These are phyloP conservation scores for Lepidothrix coronata DNA, from an alignment of 2,113 vertebrate species.

Conservation along the genomic window DNA sequence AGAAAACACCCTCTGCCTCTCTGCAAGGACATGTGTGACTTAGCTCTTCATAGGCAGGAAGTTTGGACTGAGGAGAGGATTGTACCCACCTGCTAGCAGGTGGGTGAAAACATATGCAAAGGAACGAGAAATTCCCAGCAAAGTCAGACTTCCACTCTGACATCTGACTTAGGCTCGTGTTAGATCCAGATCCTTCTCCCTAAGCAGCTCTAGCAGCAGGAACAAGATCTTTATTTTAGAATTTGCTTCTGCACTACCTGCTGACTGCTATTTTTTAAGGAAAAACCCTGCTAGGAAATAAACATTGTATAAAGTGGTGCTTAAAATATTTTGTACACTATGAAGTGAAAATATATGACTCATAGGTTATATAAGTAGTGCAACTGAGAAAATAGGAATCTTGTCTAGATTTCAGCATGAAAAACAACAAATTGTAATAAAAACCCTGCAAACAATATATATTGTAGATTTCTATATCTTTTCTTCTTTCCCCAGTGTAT, in stretches of 20 bases:
- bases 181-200: not conserved
- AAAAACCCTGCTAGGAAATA: conserved; percentile 26
- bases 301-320: conserved; percentile 19
- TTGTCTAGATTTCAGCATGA: not conserved
- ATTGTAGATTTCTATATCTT: not conserved
- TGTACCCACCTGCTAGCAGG: not conserved
- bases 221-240: not conserved
- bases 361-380: conserved; percentile 8
- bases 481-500: not conserved
- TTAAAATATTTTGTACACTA: conserved; percentile 44
- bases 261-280: conserved; percentile 20
- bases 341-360: conserved; percentile 47
- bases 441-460: not conserved
- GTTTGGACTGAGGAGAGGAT: not conserved
- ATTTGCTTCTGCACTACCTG: not conserved
- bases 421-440: not conserved
- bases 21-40: not conserved
- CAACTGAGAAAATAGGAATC: conserved; percentile 43
- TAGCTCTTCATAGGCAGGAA: not conserved
- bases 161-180: not conserved
- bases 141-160: not conserved
- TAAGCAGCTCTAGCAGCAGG: not conserved
- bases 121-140: not conserved
- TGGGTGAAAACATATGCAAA: not conserved
- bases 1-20: not conserved